Evolutionary conservation across 30 jellyfish, hydroid and myxozoan genomes (phyloP).

Genomic region (Euphysa ruthae): DNA sequence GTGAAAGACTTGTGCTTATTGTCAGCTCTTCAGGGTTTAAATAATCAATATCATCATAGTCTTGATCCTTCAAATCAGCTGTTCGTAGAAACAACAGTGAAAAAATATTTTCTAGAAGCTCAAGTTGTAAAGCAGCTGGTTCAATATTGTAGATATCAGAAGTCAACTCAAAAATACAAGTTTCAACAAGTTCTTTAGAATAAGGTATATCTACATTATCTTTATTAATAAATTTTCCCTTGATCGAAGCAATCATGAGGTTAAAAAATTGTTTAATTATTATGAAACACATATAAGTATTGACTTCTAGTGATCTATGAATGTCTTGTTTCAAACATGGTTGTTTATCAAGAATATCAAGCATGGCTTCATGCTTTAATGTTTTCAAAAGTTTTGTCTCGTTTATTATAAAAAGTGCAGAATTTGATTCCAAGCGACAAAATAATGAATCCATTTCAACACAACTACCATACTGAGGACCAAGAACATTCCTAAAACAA

Average conservation of each 20-base stretch:
- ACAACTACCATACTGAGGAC: too few species aligned
- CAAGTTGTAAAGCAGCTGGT: slow-evolving; percentile 46
- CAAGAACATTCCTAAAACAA: too few species aligned
- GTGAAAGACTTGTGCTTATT: background rate
- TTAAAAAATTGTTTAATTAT: slow-evolving; percentile 12
- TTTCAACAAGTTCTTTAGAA: background rate
- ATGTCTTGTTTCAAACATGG: slow-evolving; percentile 15
- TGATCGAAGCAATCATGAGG: slow-evolving; percentile 2
- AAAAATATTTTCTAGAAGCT: slow-evolving; percentile 58
- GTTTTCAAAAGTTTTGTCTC: slow-evolving; percentile 28
- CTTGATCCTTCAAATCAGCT: slow-evolving; percentile 21
- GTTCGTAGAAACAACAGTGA: slow-evolving; percentile 52
- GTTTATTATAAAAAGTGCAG: slow-evolving; percentile 47
- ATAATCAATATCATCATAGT: slow-evolving; percentile 21
- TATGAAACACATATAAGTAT: slow-evolving; percentile 32
- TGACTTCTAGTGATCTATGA: slow-evolving; percentile 11
- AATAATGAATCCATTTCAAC: too few species aligned
- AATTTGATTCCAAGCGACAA: slow-evolving; percentile 34
- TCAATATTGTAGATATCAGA: slow-evolving; percentile 17
- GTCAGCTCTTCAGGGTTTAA: slow-evolving; percentile 13
- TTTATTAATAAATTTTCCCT: background rate
- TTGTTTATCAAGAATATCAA: slow-evolving; percentile 33
- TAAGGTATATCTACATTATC: background rate
- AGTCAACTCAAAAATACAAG: slow-evolving; percentile 4
- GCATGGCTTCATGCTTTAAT: slow-evolving; percentile 31